Base-by-base conservation (phyloP, 2,113 vertebrate species). In the Heterotilapia buettikoferi region DNA sequence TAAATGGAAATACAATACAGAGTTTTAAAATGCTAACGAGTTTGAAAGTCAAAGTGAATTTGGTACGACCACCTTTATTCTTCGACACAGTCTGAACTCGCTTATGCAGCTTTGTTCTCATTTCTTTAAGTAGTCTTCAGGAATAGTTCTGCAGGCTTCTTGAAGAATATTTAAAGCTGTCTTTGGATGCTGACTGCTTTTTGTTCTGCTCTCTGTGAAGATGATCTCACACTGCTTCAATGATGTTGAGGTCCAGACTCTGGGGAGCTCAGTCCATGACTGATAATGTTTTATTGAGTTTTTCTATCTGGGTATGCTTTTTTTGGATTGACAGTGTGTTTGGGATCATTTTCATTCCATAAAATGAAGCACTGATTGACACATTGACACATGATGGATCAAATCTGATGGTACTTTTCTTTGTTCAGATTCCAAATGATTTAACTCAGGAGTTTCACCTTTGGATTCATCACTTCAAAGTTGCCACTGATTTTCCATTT, bases 11-110 rank as follows among this genome's bases (percentile, higher is more conserved):
- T 36, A 36, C 33, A 29, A 29, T 26, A 26, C 26, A 26, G 26
- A 56, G 11, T 14, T 56, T 56, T 14, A 26, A 56, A 56, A 26
- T 14, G 21, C 11, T 7, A 26, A 56, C 11, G 1, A 56, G 11
- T 56, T 56, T 56, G 54, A 56, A 56, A 56, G 2, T 56, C 54
- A 7, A 1, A n/a, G n/a, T n/a, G n/a, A 14, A 56, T 56, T 26
- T 56, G 1, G 1, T 29, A 57, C 12, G 4, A 57, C 24, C 54
- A 29, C 54, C 4, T 57, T 57, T 57, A 1, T 57, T 57, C 54
- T 57, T 0, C 0, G 3, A 29, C 24, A 57, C 54, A 8, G 24
- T 14, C 54, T 57, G 2, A 57, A 29, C 56, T 57, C 54, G 0
- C 54, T 57, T 57, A 3, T 57, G 54, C 24, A 57, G 12, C 54